A percentile compares a stretch with the other conserved stretches of the same genome.
Evolutionary conservation across 2,888 invertebrate genomes (phyloP).

Genomic region (Mimas tiliae): DNA sequence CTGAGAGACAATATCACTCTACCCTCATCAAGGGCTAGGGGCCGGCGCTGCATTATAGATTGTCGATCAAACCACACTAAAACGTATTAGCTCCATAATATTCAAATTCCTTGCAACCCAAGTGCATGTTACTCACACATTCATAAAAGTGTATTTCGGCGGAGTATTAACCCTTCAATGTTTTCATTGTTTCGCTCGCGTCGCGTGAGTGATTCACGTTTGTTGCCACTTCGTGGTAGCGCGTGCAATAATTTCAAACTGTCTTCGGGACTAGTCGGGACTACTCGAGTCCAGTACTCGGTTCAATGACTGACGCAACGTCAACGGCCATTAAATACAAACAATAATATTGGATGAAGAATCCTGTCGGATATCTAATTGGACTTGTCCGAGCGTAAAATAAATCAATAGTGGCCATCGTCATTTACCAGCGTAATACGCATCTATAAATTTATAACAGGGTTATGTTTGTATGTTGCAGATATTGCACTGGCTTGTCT

Average conservation of each 20-base stretch:
- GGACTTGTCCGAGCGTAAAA: conserved; percentile 14
- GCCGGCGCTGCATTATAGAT: no score
- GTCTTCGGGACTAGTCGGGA: conserved; percentile 32
- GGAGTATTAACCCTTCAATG: conserved; percentile 28
- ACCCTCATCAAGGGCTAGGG: no score
- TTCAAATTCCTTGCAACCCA: neutral
- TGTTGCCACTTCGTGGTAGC: conserved; percentile 38
- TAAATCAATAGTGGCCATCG: conserved; percentile 15
- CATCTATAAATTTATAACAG: neutral
- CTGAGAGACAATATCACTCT: no score
- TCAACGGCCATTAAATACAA: conserved; percentile 44
- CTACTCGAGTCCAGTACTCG: conserved; percentile 36
- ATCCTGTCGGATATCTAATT: conserved; percentile 34
- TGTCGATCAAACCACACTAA: neutral
- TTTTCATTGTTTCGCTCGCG: conserved; percentile 36
- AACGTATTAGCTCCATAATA: neutral
- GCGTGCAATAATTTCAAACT: conserved; percentile 33
- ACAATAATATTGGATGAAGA: conserved; percentile 45
- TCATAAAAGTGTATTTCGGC: conserved; percentile 27
- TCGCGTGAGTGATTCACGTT: conserved; percentile 33
- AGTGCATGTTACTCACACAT: neutral
- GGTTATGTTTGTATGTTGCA: conserved; percentile 2
- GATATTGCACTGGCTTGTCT: neutral
- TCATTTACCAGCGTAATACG: conserved; percentile 12
- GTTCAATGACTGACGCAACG: conserved; percentile 47